Conservation (phyloP, 2,888 invertebrate genomes). For the Polydesmus complanatus region DNA sequence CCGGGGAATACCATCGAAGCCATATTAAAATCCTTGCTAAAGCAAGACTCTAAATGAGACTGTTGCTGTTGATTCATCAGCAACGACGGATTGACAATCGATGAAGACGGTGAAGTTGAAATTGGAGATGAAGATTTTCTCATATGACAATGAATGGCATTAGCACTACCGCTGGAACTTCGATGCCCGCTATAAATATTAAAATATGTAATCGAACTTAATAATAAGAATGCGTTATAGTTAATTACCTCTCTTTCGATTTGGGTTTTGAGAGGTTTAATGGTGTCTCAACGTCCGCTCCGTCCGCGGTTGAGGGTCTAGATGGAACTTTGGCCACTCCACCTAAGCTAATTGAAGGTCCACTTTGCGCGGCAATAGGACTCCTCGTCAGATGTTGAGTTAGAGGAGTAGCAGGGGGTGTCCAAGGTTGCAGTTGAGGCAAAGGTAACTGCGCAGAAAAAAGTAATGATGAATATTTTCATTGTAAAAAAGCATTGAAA, state of each 20-base stretch:
- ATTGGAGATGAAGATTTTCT: background rate
- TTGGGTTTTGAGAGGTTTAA: constrained; percentile 80
- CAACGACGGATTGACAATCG: background rate
- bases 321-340: background rate
- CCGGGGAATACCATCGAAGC: constrained; percentile 23
- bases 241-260: constrained; percentile 19
- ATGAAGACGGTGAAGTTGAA: background rate
- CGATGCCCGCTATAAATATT: too few species aligned
- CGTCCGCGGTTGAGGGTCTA: constrained; percentile 7
- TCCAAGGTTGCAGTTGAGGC: constrained; percentile 5
- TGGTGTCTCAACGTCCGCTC: constrained; percentile 60
- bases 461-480: background rate
- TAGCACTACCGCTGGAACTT: background rate
- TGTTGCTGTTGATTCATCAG: background rate
- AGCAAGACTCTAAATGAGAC: constrained; percentile 3
- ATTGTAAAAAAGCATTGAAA: too few species aligned
- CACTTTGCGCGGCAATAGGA: constrained; percentile 4
- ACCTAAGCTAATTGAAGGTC: background rate
- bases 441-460: constrained; percentile 1
- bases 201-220: too few species aligned
- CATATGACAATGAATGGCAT: background rate
- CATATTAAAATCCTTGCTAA: constrained; percentile 7
- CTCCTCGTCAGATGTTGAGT: constrained; percentile 8
- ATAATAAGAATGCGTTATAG: too few species aligned
- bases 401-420: background rate